Evolutionary conservation across 2,113 vertebrate genomes (phyloP).

Genomic region (Tragelaphus scriptus): DNA sequence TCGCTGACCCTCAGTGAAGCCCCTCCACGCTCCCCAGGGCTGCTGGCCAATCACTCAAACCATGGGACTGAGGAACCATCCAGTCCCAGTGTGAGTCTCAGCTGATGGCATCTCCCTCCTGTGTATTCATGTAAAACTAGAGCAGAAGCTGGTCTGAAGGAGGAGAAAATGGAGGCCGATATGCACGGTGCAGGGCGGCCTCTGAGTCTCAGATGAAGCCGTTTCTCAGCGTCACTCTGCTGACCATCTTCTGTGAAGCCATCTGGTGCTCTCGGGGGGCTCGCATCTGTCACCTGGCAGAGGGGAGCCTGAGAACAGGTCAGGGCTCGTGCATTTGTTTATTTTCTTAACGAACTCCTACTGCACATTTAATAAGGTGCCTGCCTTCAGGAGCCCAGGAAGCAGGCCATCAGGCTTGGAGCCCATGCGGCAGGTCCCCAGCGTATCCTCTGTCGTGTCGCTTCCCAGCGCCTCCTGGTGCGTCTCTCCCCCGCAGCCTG

Average conservation of each 20-base stretch:
- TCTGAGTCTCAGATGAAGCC: neutral
- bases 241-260: neutral
- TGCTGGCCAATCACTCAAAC: rapidly evolving
- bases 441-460: neutral
- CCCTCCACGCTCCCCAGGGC: neutral
- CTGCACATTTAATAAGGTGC: no score
- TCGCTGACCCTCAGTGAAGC: neutral
- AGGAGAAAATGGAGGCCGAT: neutral
- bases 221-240: rapidly evolving
- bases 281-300: neutral
- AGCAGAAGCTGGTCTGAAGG: neutral
- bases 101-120: neutral
- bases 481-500: no score
- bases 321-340: neutral
- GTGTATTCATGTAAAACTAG: neutral
- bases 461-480: neutral
- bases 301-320: neutral
- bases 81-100: neutral
- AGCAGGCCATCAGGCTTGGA: neutral
- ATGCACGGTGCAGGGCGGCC: neutral
- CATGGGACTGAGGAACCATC: no score
- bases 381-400: neutral
- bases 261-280: rapidly evolving
- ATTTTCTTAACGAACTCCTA: neutral
- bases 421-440: rapidly evolving